Evolutionary conservation across 2,888 invertebrate species (phyloP).

Genomic region (Meta bourneti): DNA sequence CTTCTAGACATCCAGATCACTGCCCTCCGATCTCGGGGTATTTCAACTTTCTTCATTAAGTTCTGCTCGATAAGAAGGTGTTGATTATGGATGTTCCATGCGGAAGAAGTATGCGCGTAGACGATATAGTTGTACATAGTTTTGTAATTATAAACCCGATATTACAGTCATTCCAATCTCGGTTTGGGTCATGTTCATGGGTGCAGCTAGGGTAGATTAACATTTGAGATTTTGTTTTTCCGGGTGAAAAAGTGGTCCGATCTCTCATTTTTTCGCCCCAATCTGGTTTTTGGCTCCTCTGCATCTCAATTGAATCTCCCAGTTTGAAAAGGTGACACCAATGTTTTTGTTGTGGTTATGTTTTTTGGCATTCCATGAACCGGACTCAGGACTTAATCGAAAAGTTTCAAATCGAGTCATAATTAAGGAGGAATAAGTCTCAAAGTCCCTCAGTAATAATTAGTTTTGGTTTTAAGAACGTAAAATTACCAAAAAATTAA

Average conservation of each 20-base stretch:
- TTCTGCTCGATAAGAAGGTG: background rate
- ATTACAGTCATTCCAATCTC: background rate
- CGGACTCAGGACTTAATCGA: too few species aligned
- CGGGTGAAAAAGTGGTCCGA: background rate
- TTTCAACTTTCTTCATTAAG: background rate
- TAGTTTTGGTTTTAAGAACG: too few species aligned
- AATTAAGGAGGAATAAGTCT: too few species aligned
- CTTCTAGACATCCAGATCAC: conserved; percentile 25
- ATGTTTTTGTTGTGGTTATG: too few species aligned
- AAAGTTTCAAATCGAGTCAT: too few species aligned
- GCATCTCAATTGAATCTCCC: background rate
- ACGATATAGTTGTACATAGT: background rate
- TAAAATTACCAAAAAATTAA: too few species aligned
- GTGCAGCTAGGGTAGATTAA: background rate
- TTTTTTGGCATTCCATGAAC: too few species aligned
- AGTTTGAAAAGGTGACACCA: background rate
- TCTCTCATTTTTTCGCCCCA: background rate
- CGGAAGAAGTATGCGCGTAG: background rate
- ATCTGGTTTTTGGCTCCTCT: background rate
- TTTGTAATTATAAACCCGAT: background rate
- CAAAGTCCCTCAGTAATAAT: too few species aligned
- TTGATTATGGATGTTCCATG: background rate
- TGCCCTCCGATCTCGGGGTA: background rate
- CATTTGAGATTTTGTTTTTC: background rate
- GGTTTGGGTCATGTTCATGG: background rate